Percentiles rank a stretch among this genome's conserved stretches.
phyloP scores from a whole-genome alignment of 2,888 invertebrate genomes.

The Aproaerema taeniolella region DNA sequence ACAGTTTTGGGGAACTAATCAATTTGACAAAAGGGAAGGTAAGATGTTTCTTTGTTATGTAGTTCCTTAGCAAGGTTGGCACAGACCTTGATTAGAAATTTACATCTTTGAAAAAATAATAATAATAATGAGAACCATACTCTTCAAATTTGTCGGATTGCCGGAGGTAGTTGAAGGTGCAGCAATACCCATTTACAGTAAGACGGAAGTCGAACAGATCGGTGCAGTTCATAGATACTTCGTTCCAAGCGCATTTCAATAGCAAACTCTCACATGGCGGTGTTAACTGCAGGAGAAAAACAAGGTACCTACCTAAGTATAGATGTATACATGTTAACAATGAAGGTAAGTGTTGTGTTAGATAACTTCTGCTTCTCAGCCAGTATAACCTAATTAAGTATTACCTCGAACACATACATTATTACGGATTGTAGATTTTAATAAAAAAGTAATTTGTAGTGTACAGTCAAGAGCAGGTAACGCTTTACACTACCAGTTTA shows the following conservation, averaged over 20 bases:
- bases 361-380: too few species aligned
- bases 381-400: too few species aligned
- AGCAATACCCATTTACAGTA: slow-evolving; percentile 78
- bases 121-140: slow-evolving; percentile 32
- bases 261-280: slow-evolving; percentile 68
- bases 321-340: neutral
- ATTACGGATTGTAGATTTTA: too few species aligned
- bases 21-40: too few species aligned
- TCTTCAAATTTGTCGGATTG: slow-evolving; percentile 52
- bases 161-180: slow-evolving; percentile 77
- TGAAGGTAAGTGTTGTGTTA: neutral
- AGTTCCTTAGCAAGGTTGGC: neutral
- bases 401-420: too few species aligned
- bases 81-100: neutral
- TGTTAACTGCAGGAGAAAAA: slow-evolving; percentile 48
- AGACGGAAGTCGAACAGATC: slow-evolving; percentile 73
- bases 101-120: too few species aligned
- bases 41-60: neutral
- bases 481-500: too few species aligned
- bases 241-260: slow-evolving; percentile 70
- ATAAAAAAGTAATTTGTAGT: too few species aligned
- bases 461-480: too few species aligned
- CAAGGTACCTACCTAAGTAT: too few species aligned
- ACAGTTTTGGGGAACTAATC: too few species aligned
- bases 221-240: slow-evolving; percentile 50